A percentile compares a stretch with the other conserved stretches of the same genome.
These are phyloP conservation scores for Hyles vespertilio DNA, from an alignment of 1,140 invertebrate genomes.

Conservation along the genomic window DNA sequence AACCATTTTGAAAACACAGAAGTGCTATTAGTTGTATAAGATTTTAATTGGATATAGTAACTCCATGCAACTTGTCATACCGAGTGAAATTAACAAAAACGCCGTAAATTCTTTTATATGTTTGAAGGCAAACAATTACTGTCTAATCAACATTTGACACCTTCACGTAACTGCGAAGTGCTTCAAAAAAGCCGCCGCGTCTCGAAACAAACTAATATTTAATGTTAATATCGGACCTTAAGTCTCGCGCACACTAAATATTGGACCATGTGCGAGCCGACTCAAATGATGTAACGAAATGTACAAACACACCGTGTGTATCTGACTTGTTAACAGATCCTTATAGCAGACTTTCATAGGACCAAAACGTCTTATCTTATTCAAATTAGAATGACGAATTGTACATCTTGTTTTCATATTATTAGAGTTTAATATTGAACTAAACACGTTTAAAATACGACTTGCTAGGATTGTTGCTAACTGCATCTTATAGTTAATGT, in stretches of 20 bases:
- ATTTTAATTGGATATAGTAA: too few relatives aligned
- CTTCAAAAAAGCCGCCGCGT: conserved; percentile 45
- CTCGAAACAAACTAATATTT: conserved; percentile 66
- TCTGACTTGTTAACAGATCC: conserved; percentile 66
- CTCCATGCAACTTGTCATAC: too few relatives aligned
- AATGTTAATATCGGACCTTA: conserved; percentile 59
- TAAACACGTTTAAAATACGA: too few relatives aligned
- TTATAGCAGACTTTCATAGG: conserved; percentile 29
- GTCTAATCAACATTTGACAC: conserved; percentile 44
- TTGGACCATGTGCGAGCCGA: conserved; percentile 56
- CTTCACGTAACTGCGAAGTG: conserved; percentile 53
- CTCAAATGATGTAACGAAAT: conserved; percentile 65
- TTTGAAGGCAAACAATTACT: conserved; percentile 30
- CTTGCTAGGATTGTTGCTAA: too few relatives aligned
- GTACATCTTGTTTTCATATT: conserved; percentile 10
- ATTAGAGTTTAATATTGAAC: conserved; percentile 11
- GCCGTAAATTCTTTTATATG: conserved; percentile 9
- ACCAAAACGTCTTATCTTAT: conserved; percentile 26
- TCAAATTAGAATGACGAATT: conserved; percentile 4
- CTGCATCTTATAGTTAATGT: too few relatives aligned
- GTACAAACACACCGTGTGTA: conserved; percentile 62
- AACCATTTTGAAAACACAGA: too few relatives aligned
- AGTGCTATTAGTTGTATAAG: too few relatives aligned
- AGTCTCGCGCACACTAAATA: conserved; percentile 65
- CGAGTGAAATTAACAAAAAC: neutral